These are phyloP conservation scores for Leptinotarsa tumamoca DNA, from an alignment of 2,888 invertebrate genomes.

Conservation along the genomic window DNA sequence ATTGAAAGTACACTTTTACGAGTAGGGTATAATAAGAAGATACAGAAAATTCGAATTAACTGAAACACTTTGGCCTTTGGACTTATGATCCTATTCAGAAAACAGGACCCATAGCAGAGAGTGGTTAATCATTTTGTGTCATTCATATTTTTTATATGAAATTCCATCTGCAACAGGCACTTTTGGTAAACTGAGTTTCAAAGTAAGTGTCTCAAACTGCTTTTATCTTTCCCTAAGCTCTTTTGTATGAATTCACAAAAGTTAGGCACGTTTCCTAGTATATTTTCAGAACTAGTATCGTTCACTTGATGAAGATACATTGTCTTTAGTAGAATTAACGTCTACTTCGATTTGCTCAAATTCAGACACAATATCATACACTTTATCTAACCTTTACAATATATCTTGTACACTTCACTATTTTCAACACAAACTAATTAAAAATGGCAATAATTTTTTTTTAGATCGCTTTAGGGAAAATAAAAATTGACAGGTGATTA, in stretches of 20 bases:
- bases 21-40: too few species aligned
- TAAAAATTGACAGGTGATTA: too few species aligned
- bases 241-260: not conserved
- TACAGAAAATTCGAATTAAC: too few species aligned
- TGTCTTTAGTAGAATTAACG: constrained; percentile 22
- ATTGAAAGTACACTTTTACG: not conserved
- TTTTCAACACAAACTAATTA: constrained; percentile 35
- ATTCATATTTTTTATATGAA: too few species aligned
- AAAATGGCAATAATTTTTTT: too few species aligned
- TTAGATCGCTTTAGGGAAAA: too few species aligned
- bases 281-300: not conserved
- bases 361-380: constrained; percentile 43
- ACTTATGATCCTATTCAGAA: too few species aligned
- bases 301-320: not conserved
- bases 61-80: too few species aligned
- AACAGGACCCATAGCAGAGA: too few species aligned
- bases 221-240: not conserved
- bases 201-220: not conserved
- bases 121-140: too few species aligned
- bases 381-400: constrained; percentile 33
- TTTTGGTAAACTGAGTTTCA: too few species aligned
- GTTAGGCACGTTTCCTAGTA: not conserved
- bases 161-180: too few species aligned
- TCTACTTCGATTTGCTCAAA: constrained; percentile 44
- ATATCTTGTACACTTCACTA: constrained; percentile 33